A percentile compares a stretch with the other conserved stretches of the same genome.
These are phyloP conservation scores for Florisuga fusca DNA, from an alignment of 2,797 vertebrate species.

Conservation along the genomic window DNA sequence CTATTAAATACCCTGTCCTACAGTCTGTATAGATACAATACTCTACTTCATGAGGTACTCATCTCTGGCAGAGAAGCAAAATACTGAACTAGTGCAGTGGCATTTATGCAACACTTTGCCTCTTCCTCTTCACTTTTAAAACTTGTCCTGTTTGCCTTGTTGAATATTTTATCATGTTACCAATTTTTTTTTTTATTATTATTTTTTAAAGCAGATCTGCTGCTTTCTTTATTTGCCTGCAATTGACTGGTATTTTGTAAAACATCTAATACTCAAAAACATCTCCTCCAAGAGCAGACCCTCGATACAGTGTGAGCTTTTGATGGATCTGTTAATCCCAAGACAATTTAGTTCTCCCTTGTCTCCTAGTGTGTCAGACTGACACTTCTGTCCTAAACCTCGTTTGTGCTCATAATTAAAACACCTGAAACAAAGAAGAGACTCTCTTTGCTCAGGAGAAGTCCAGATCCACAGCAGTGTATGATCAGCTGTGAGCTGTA, in stretches of 20 bases:
- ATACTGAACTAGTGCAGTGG: neutral
- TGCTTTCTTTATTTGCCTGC: neutral
- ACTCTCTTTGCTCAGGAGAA: neutral
- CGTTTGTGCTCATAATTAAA: neutral
- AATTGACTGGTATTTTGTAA: neutral
- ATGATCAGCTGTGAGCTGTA: neutral
- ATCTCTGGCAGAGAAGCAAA: neutral
- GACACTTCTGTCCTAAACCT: neutral
- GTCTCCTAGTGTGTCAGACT: neutral
- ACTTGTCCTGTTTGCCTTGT: neutral
- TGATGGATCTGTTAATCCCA: neutral
- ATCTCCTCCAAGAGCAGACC: neutral
- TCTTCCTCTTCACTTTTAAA: neutral
- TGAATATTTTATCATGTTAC: constrained; percentile 27
- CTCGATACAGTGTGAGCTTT: neutral
- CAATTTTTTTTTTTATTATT: neutral
- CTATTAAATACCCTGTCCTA: neutral
- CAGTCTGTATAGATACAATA: neutral
- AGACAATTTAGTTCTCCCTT: neutral
- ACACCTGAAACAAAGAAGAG: neutral
- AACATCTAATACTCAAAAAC: neutral
- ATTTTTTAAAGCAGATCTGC: neutral
- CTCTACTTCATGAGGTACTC: neutral
- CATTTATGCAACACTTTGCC: neutral
- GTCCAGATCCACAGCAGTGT: neutral